These are phyloP conservation scores for Drosophila guanche DNA, from an alignment of 1,140 invertebrate species.

Conservation along the genomic window DNA sequence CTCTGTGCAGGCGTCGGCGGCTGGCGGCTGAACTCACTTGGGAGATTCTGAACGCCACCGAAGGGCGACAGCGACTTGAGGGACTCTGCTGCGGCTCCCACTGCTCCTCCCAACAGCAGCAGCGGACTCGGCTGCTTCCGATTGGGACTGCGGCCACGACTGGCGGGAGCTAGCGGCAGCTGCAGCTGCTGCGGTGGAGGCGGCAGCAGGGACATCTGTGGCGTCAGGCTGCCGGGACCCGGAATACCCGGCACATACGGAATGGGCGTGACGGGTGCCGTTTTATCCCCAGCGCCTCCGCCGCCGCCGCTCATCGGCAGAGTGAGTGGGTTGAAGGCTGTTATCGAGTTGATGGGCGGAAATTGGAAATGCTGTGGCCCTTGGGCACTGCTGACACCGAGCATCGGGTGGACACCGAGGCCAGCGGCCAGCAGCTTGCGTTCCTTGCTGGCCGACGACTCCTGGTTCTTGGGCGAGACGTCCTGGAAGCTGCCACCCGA, in stretches of 20 bases:
- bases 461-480: slow-evolving; percentile 61
- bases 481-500: slow-evolving; percentile 82
- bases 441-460: slow-evolving; percentile 40
- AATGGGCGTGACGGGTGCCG: slow-evolving; percentile 88
- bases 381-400: slow-evolving; percentile 7
- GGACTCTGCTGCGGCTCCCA: slow-evolving; percentile 11
- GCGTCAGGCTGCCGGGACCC: slow-evolving; percentile 88
- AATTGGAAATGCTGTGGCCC: slow-evolving; percentile 85
- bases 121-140: slow-evolving; percentile 65
- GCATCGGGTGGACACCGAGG: slow-evolving; percentile 1
- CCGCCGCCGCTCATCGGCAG: slow-evolving; percentile 73
- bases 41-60: slow-evolving; percentile 75
- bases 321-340: slow-evolving; percentile 89
- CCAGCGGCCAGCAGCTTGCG: slow-evolving; percentile 39
- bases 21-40: slow-evolving; percentile 73
- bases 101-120: slow-evolving; percentile 16
- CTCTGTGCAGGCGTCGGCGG: slow-evolving; percentile 71
- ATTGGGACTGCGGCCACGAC: slow-evolving; percentile 58
- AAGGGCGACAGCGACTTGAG: slow-evolving; percentile 68
- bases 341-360: slow-evolving; percentile 87
- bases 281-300: slow-evolving; percentile 84
- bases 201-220: slow-evolving; percentile 75
- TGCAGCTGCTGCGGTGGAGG: slow-evolving; percentile 67
- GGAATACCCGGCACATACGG: slow-evolving; percentile 94
- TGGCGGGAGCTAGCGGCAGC: slow-evolving; percentile 31